Base-by-base conservation (phyloP, 2,113 vertebrate genomes). In the Phalacrocorax brasilianus region DNA sequence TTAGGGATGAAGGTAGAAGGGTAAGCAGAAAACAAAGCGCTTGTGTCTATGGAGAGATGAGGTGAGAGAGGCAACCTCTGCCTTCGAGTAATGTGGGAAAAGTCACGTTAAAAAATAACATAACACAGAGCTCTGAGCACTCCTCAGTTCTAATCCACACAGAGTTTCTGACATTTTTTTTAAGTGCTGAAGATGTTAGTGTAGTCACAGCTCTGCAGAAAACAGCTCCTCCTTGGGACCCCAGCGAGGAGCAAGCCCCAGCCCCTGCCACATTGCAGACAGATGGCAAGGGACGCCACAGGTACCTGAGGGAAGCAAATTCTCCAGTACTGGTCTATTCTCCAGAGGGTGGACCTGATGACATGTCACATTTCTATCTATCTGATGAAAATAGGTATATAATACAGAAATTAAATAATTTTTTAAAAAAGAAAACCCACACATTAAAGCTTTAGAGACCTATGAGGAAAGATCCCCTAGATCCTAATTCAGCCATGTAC, bases 151-250 rank as follows among this genome's bases (percentile, higher is more conserved):
- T 68, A n/a, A 16, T 81, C 93, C 88, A 87, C 5, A 27, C 80
- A 21, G 96, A 11, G 35, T 3, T 10, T 9, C 27, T 95, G 96
- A 86, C 93, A 90, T 95, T 97, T 96, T 84, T 88, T 88, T 91
- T 0, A 81, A 71, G 76, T 12, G 89, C 83, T 52, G 73, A n/a
- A 80, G 92, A 6, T 33, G 12, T 0, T 2, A 24, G n/a, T 6
- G n/a, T 7, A 63, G 76, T 7, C 76, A 44, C 59, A 17, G 59
- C 79, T 91, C 85, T 45, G 1, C 0, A 4, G 79, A 62, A 70
- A 12, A 2, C 1, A 0, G 42, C 35, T 93, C 35, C 79, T 50
- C 38, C 22, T 0, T 1, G 67, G 66, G 26, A 79, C 33, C 53
- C 1, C 40, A 20, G 58, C 0, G 7, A 56, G 82, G 85, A 30